Evolutionary conservation across 2,113 vertebrate species (phyloP).

Genomic region (Poicephalus gulielmi): DNA sequence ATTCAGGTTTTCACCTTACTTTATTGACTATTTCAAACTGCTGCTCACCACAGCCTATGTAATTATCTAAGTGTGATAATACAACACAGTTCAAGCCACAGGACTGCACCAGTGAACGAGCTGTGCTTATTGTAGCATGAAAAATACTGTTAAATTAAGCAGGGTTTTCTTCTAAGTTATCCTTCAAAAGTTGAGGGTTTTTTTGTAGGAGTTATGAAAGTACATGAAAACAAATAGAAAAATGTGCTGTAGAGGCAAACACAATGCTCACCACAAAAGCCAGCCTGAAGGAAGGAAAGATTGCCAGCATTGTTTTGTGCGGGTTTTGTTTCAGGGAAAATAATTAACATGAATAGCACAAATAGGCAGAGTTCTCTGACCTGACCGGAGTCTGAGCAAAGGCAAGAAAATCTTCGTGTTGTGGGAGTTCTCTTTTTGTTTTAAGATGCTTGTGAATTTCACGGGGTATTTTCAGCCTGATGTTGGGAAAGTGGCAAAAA

Average conservation of each 20-base stretch:
- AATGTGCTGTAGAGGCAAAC: background rate
- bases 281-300: background rate
- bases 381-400: background rate
- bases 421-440: background rate
- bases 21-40: conserved; percentile 23
- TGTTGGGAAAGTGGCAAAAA: background rate
- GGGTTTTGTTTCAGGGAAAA: background rate
- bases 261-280: conserved; percentile 2
- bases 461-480: background rate
- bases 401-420: background rate
- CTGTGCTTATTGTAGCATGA: background rate
- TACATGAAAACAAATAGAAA: background rate
- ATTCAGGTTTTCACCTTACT: conserved; percentile 25
- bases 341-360: background rate
- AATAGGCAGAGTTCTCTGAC: background rate
- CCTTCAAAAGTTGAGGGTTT: background rate
- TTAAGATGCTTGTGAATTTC: background rate
- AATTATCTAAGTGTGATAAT: conserved; percentile 51
- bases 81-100: background rate
- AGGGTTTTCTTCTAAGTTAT: background rate
- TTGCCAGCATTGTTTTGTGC: background rate
- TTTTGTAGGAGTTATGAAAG: background rate
- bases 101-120: background rate
- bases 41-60: background rate
- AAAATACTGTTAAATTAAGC: background rate